Conservation (phyloP, 2,888 invertebrate genomes). For the Drosophila paranaensis region DNA sequence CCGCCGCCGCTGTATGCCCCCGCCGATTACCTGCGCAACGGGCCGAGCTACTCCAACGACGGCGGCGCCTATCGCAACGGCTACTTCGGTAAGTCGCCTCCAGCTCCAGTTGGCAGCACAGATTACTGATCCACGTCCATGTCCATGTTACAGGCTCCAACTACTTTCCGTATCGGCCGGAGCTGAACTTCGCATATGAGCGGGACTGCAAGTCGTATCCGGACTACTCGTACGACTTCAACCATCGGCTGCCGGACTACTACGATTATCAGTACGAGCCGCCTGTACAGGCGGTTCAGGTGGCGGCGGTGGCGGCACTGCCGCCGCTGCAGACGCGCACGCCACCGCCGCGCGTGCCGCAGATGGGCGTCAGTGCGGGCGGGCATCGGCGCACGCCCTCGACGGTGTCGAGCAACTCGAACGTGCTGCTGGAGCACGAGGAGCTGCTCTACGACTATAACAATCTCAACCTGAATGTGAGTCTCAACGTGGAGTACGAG, state of each 20-base stretch:
- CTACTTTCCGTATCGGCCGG: conserved; percentile 84
- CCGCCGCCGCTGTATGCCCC: conserved; percentile 78
- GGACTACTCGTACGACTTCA: conserved; percentile 84
- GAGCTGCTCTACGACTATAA: conserved; percentile 82
- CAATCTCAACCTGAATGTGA: conserved; percentile 69
- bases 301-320: conserved; percentile 47
- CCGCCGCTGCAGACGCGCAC: conserved; percentile 72
- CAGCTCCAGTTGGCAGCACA: too few species aligned
- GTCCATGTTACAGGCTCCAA: conserved; percentile 76
- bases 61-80: conserved; percentile 81
- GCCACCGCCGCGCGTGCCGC: conserved; percentile 84
- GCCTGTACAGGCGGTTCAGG: conserved; percentile 22
- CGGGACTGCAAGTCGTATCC: conserved; percentile 85
- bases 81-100: conserved; percentile 80
- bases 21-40: conserved; percentile 80
- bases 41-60: conserved; percentile 82
- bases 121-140: background rate
- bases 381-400: conserved; percentile 92
- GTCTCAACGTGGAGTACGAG: conserved; percentile 57
- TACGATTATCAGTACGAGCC: conserved; percentile 83
- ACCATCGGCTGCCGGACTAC: conserved; percentile 82
- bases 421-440: conserved; percentile 83
- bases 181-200: conserved; percentile 82
- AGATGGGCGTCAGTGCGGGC: conserved; percentile 84
- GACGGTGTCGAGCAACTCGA: conserved; percentile 88